A percentile compares a stretch with the other conserved stretches of the same genome.
Conservation (phyloP, 1,140 invertebrate species). For the Dicyema japonicum region DNA sequence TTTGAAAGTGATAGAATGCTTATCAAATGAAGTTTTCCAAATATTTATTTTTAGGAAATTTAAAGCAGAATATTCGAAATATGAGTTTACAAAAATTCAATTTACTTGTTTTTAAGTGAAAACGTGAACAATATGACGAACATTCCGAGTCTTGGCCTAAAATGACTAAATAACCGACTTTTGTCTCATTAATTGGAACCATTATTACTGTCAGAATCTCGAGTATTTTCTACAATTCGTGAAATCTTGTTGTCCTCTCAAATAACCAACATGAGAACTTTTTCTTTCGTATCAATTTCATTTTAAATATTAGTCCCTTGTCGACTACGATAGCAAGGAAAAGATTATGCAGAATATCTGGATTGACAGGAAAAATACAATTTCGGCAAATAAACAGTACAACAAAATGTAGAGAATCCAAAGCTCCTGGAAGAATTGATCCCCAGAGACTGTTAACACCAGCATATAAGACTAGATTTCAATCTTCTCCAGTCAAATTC, state of each 20-base stretch:
- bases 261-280: constrained; percentile 55
- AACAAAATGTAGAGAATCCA: constrained; percentile 85
- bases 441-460: constrained; percentile 80
- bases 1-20: constrained; percentile 99
- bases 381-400: constrained; percentile 96
- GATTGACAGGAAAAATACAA: constrained; percentile 29
- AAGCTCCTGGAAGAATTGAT: constrained; percentile 40
- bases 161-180: background rate
- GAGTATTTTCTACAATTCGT: background rate
- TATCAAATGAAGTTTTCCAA: constrained; percentile 67
- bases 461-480: constrained; percentile 94
- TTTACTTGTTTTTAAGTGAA: constrained; percentile 1
- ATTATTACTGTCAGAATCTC: no score
- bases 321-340: constrained; percentile 99
- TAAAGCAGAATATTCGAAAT: constrained; percentile 77
- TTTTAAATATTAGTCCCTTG: constrained; percentile 91
- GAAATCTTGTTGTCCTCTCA: constrained; percentile 5
- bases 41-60: constrained; percentile 65
- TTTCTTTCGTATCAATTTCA: constrained; percentile 27
- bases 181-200: background rate
- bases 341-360: constrained; percentile 81
- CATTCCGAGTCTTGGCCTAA: background rate
- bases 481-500: constrained; percentile 96
- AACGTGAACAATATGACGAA: constrained; percentile 1
- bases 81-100: constrained; percentile 22